Base-by-base conservation (phyloP, 2,888 invertebrate species). In the Punctoribates punctum region DNA sequence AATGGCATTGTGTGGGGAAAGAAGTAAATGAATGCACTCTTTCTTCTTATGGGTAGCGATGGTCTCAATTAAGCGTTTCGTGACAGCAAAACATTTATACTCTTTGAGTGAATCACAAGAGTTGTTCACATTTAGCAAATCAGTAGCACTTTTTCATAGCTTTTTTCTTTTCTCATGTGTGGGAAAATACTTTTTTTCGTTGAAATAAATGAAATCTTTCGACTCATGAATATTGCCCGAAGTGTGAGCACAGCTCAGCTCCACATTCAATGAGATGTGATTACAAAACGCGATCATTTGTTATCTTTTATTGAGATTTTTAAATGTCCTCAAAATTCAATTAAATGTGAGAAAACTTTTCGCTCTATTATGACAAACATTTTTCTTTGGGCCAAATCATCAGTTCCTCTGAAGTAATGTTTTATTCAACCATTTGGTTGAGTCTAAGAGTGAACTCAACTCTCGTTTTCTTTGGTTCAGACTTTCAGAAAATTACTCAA, bases 31-130 rank as follows among this genome's bases (percentile, higher is more conserved):
- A n/a, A 48, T 48, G 48, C n/a, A 48, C 65, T 65, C 65, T 65
- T 65, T 65, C 65, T 65, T 8, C 65, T 29, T 13, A 13, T 65
- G 23, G 2, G 23, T 65, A 17, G 29, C 23, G 27, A 29, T 65
- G 27, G 34, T 4, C 65, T 65, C 65, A 65, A 65, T 65, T 65
- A 65, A 65, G 65, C 9, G 15, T 65, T 11, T 65, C 65, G 65
- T 65, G 65, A 65, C 65, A 17, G 65, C 11, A 9, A 65, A 25
- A 25, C 65, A 65, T 65, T 65, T 29, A 65, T 65, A 34, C 9
- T 20, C 57, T 34, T 34, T 4, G 34, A 34, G 34, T 34, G 34
- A 9, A 57, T 23, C 65, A 13, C 29, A 65, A 25, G 20, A 9
- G 20, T 27, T 57, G 23, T 57, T 57, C 48, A n/a, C n/a, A 25